phyloP scores from a whole-genome alignment of 92 coral and sea anemone genomes.

The Zoanthus gigantus region DNA sequence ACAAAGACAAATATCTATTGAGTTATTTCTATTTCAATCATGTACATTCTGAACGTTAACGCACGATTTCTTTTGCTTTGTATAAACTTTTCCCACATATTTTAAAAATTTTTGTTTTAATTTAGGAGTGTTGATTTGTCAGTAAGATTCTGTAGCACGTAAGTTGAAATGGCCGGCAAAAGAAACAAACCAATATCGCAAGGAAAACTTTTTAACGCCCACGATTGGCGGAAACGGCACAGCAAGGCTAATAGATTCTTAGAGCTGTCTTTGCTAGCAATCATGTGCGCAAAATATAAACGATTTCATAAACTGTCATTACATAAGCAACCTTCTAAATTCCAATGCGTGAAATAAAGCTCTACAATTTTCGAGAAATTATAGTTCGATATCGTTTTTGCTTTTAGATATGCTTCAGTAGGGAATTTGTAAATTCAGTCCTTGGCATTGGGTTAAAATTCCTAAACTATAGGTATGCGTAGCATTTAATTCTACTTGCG shows the following conservation, averaged over 20 bases:
- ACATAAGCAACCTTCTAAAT: slow-evolving; percentile 19
- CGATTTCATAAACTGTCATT: slow-evolving; percentile 9
- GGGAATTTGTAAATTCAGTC: not conserved
- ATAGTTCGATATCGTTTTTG: not conserved
- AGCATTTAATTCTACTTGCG: not conserved
- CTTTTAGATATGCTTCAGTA: not conserved
- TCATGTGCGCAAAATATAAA: slow-evolving; percentile 20
- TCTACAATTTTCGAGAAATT: not conserved
- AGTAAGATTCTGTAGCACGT: slow-evolving; percentile 17
- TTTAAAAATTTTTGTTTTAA: not conserved
- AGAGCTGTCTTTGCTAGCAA: slow-evolving; percentile 11
- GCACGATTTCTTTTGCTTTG: not conserved
- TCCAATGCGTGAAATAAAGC: not conserved
- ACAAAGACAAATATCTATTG: not conserved
- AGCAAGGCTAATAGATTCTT: slow-evolving; percentile 45
- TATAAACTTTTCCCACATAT: not conserved
- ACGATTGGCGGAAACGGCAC: slow-evolving; percentile 39
- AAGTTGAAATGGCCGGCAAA: slow-evolving; percentile 22
- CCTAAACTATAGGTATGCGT: not conserved
- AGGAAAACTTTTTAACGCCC: slow-evolving; percentile 26
- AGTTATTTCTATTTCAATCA: not conserved
- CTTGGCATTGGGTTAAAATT: not conserved
- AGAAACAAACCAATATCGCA: slow-evolving; percentile 37
- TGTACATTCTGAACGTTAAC: not conserved
- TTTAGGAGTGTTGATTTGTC: not conserved